Evolutionary conservation across 2,113 vertebrate genomes (phyloP).

Genomic region (Lepidothrix coronata): DNA sequence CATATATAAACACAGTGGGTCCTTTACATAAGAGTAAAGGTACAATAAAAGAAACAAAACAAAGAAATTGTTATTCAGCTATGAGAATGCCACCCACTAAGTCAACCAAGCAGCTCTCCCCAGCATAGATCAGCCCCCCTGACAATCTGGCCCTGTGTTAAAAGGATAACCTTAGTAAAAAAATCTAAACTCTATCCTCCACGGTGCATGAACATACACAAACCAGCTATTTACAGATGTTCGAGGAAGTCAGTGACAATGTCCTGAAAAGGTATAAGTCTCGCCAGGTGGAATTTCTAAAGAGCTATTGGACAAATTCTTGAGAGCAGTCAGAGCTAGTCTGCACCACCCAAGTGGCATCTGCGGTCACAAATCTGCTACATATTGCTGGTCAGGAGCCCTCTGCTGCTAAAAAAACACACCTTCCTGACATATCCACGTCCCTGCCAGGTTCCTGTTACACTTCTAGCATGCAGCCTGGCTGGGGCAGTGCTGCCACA

Average conservation of each 20-base stretch:
- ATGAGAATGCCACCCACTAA: conserved; percentile 55
- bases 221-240: conserved; percentile 54
- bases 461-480: not conserved
- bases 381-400: not conserved
- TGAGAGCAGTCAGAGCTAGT: conserved; percentile 5
- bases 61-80: conserved; percentile 45
- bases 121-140: not conserved
- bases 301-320: conserved; percentile 22
- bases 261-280: conserved; percentile 51
- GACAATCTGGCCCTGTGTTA: conserved; percentile 45
- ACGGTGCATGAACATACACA: conserved; percentile 60
- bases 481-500: not conserved
- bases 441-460: not conserved
- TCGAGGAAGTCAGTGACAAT: conserved; percentile 19
- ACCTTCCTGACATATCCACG: not conserved
- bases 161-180: conserved; percentile 45
- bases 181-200: conserved; percentile 58
- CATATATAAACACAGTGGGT: not conserved
- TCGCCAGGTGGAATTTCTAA: conserved; percentile 60
- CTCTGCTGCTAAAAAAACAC: not conserved
- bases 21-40: conserved; percentile 4
- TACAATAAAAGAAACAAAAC: conserved; percentile 38
- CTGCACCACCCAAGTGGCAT: conserved; percentile 50
- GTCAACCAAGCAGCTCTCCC: conserved; percentile 6
- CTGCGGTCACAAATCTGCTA: not conserved